phyloP scores from a whole-genome alignment of 2,797 vertebrate species.

The Knipowitschia caucasica region DNA sequence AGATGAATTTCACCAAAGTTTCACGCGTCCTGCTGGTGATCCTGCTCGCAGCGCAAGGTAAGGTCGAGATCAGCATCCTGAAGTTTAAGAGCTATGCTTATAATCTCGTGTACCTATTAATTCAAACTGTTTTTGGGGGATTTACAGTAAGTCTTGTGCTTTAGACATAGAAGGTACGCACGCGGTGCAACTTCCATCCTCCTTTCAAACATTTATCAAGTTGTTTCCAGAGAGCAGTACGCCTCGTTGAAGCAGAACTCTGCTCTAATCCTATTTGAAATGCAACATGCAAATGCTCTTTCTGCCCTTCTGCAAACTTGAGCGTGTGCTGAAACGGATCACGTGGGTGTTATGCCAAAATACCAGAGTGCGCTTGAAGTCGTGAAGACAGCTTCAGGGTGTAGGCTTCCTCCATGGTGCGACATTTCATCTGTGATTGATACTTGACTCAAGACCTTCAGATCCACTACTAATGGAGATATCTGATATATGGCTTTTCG shows the following conservation, averaged over 20 bases:
- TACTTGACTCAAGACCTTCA: constrained; percentile 4
- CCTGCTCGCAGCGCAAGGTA: constrained; percentile 71
- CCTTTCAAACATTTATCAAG: constrained; percentile 8
- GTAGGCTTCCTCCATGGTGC: no score
- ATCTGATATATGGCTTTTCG: no score
- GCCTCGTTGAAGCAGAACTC: background rate
- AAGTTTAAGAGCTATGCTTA: background rate
- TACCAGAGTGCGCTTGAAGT: background rate
- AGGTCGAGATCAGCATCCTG: constrained; percentile 27
- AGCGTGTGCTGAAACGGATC: background rate
- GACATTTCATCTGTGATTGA: constrained; percentile 11
- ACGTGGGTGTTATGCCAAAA: background rate
- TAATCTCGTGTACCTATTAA: background rate
- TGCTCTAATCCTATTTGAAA: background rate
- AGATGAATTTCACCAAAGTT: constrained; percentile 65
- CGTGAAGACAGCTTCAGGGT: background rate
- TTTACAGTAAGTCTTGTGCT: no score
- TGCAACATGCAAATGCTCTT: background rate
- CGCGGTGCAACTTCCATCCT: background rate
- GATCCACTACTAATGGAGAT: no score
- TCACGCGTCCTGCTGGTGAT: constrained; percentile 54
- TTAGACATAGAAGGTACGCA: no score
- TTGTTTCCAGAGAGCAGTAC: constrained; percentile 4
- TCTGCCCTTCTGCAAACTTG: background rate
- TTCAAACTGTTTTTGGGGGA: background rate